Evolutionary conservation across 2,113 vertebrate species (phyloP).

Genomic region (Archilochus colubris): DNA sequence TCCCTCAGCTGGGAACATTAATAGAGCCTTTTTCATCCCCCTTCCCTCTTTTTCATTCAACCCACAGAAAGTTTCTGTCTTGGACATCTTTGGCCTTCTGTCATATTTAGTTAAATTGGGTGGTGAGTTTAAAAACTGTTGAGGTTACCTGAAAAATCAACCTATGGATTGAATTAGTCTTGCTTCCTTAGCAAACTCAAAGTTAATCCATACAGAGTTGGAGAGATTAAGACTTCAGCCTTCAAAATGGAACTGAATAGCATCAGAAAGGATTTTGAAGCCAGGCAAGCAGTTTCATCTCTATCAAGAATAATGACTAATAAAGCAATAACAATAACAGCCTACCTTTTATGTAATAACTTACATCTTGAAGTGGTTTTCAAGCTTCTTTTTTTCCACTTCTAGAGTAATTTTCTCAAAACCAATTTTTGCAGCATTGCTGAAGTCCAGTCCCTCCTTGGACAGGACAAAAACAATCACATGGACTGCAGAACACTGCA

Average conservation of each 20-base stretch:
- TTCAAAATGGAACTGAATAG: not conserved
- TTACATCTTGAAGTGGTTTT: not conserved
- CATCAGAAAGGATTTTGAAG: not conserved
- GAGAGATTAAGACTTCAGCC: not conserved
- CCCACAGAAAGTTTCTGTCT: not conserved
- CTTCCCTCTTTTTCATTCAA: not conserved
- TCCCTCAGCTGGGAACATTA: not conserved
- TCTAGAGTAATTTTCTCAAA: not conserved
- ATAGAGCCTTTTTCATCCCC: not conserved
- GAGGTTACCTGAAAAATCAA: not conserved
- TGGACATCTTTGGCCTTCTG: not conserved
- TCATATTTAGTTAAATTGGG: not conserved
- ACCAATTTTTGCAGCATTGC: not conserved
- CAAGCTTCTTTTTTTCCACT: not conserved
- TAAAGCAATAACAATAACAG: constrained; percentile 14
- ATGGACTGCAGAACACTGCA: not conserved
- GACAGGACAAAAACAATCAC: not conserved
- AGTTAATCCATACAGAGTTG: not conserved
- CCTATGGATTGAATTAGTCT: not conserved
- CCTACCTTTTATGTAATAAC: not conserved
- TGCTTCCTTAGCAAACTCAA: not conserved
- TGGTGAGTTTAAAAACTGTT: not conserved
- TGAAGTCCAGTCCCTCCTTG: not conserved
- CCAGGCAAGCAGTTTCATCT: not conserved
- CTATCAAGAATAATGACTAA: constrained; percentile 34